phyloP scores from a whole-genome alignment of 2,113 vertebrate species.

The Antidorcas marsupialis region DNA sequence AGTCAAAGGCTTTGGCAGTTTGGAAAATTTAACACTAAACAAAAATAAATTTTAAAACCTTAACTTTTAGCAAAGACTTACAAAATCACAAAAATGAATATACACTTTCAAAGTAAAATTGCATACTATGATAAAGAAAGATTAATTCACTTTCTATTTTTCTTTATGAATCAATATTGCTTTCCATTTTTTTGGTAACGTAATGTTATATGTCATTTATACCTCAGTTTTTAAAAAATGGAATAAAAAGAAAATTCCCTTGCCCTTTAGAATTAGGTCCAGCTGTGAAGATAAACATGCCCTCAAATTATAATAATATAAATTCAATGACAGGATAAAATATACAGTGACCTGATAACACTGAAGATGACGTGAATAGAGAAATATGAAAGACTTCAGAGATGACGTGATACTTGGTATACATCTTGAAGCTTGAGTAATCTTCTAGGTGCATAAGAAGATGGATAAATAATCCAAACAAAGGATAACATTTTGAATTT shows the following conservation, averaged over 20 bases:
- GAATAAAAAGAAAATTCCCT: neutral
- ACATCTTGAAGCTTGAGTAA: neutral
- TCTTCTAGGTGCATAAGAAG: neutral
- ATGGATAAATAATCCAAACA: neutral
- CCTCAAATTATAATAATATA: neutral
- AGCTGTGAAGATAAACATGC: neutral
- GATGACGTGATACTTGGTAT: neutral
- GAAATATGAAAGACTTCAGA: neutral
- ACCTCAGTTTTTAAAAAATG: neutral
- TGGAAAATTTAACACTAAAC: neutral
- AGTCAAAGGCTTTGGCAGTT: neutral
- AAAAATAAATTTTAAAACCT: neutral
- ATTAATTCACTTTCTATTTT: neutral
- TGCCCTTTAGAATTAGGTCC: neutral
- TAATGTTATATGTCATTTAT: neutral
- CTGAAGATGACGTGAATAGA: neutral
- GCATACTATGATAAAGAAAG: neutral
- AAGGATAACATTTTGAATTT: neutral
- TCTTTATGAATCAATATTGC: neutral
- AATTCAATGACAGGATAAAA: neutral
- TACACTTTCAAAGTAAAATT: neutral
- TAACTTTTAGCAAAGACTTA: neutral
- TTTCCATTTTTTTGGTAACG: neutral
- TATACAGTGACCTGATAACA: neutral
- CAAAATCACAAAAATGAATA: neutral